Evolutionary conservation across 2,797 vertebrate species (phyloP), one percentile per base, ranked within the genome.

Genomic region (Cetoscarus ocellatus): DNA sequence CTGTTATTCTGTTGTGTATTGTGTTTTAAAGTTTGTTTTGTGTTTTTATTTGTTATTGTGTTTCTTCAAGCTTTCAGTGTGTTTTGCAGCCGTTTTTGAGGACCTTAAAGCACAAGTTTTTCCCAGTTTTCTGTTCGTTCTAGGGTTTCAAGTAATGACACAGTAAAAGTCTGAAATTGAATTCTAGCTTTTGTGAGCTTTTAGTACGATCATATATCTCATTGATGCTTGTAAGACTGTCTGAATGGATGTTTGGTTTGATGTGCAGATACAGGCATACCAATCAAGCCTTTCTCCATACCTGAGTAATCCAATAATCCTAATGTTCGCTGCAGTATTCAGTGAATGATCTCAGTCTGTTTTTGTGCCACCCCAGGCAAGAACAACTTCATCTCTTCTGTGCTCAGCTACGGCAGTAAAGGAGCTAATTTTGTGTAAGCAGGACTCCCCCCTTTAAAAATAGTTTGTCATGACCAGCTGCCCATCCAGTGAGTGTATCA

Each of bases 121-220:
- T 27, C 27, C 27, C 27, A 27, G 27, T 27, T 27, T 27, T 38
- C 51, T 27, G 57, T 40, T 40, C 61, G 45, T 35, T 44, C 50
- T 34, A 43, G 59, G 67, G 56, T 45, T 39, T 56, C 58, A 53
- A 43, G 48, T 59, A 50, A 73, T 66, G 10, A 64, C 79, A 78
- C 49, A 48, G 61, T 55, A 27, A 61, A 61, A 51, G 35, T 38
- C 5, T 38, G 6, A 45, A 52, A 40, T 8, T 43, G 48, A 60
- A 19, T 51, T 54, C 14, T 52, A 18, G 34, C 9, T 36, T 14
- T 19, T 40, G 19, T 9, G 18, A 39, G 18, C 18, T 62, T 47
- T 68, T 13, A 57, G 34, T 45, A 39, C 53, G 62, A 68, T 61
- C 67, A 50, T 17, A 40, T 15, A 47, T 56, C 35, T 42, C 35